Base-by-base conservation (phyloP, 2,888 invertebrate genomes). In the Erebia palarica region DNA sequence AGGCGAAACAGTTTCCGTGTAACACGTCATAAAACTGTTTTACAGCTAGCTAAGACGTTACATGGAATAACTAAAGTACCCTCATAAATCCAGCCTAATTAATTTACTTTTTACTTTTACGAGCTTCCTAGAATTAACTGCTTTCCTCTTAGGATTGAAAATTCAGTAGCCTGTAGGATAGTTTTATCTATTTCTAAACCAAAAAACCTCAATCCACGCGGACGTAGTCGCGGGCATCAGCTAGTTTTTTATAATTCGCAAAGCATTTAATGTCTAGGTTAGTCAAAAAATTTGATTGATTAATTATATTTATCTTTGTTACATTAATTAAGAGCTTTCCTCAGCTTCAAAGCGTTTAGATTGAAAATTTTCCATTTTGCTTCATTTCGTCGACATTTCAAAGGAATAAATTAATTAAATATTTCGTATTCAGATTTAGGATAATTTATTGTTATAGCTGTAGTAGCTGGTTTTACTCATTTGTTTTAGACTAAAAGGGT, bases 371-470 rank as follows among this genome's bases (percentile, higher is more conserved):
- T 49, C 21, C 63, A 63, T 63, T 61, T 47, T 7, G 13, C 4
- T 44, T 44, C n/a, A 61, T 44, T 47, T 18, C 63, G 63, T 47
- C 18, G 47, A 63, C 47, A 7, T 21, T 42, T 49, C 44, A 60
- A 61, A 47, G 47, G 47, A 61, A 61, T 63, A 47, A 63, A 60
- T 36, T 60, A 27, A 10, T 27, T 27, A 3, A 18, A n/a, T 4
- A 51, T n/a, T 51, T 7, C 8, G 16, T 61, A 61, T 18, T 61
- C 47, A 47, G 27, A 27, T 27, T 27, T 61, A 44, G 18, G 27
- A 27, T 47, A 61, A 61, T 63, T 63, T 63, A 63, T 63, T 63
- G 63, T 49, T 63, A 63, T 63, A 14, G 60, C 60, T 44, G 60
- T 44, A 63, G 11, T 49, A 21, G 63, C 49, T 16, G 13, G 21